Evolutionary conservation across 2,888 invertebrate species (phyloP).

Genomic region (Thecocarcelia acutangulata): DNA sequence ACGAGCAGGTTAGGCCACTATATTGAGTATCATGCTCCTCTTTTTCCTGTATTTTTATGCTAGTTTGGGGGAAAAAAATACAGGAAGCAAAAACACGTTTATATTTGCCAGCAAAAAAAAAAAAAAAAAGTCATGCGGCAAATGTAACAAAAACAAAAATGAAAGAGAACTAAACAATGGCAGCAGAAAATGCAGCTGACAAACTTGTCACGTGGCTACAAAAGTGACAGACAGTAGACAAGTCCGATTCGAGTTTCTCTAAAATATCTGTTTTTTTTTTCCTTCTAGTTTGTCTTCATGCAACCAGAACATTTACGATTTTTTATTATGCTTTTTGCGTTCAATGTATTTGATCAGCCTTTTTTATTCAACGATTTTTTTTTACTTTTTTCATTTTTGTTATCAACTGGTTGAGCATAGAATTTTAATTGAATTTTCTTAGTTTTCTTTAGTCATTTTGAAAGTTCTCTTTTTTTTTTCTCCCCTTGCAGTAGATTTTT

Average conservation of each 20-base stretch:
- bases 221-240: constrained; percentile 68
- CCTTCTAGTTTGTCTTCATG: constrained; percentile 31
- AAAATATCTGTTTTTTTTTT: not conserved
- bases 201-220: constrained; percentile 68
- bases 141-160: constrained; percentile 35
- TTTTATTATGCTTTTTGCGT: constrained; percentile 37
- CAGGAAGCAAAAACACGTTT: constrained; percentile 38
- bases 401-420: constrained; percentile 62
- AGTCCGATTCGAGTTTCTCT: constrained; percentile 62
- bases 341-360: constrained; percentile 33
- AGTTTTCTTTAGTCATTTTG: constrained; percentile 52
- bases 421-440: constrained; percentile 68
- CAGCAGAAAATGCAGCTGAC: constrained; percentile 60
- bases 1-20: constrained; percentile 2
- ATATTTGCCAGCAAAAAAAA: constrained; percentile 39
- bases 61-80: constrained; percentile 19
- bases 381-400: constrained; percentile 36
- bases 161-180: constrained; percentile 24
- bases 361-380: constrained; percentile 8
- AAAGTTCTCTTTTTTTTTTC: constrained; percentile 17
- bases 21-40: constrained; percentile 11
- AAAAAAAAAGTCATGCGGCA: constrained; percentile 43
- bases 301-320: constrained; percentile 52
- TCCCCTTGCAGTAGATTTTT: not conserved
- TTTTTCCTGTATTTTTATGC: constrained; percentile 29